Evolutionary conservation across 2,113 vertebrate genomes (phyloP).

Genomic region (Thymallus thymallus): DNA sequence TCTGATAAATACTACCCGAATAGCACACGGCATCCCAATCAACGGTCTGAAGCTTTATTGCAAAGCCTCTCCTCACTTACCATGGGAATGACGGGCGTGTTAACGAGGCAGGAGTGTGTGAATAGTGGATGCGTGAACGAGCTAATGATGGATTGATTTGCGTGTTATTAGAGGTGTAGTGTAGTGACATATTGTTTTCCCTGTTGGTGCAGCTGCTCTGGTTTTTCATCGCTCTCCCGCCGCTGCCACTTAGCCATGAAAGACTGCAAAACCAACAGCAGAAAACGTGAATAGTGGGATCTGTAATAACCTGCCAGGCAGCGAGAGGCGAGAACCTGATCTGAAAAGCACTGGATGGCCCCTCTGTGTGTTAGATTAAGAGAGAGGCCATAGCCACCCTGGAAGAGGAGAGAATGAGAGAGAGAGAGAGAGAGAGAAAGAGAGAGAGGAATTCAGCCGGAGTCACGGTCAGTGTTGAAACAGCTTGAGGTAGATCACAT

Average conservation of each 20-base stretch:
- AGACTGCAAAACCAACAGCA: conserved; percentile 32
- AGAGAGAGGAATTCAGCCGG: conserved; percentile 37
- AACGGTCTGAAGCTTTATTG: not conserved
- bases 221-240: conserved; percentile 37
- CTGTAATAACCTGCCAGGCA: conserved; percentile 49
- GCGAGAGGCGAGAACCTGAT: conserved; percentile 47
- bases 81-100: not conserved
- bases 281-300: conserved; percentile 36
- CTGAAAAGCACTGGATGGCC: conserved; percentile 33
- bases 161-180: conserved; percentile 16
- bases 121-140: conserved; percentile 2
- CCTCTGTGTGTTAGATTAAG: conserved; percentile 40
- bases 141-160: conserved; percentile 18
- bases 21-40: conserved; percentile 1
- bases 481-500: conserved; percentile 41
- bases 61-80: conserved; percentile 7
- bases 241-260: conserved; percentile 25
- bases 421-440: not conserved
- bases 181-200: conserved; percentile 11
- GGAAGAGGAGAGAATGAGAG: conserved; percentile 16
- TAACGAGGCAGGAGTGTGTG: not conserved
- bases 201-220: conserved; percentile 31
- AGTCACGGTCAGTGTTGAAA: conserved; percentile 52
- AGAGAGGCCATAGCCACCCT: conserved; percentile 36
- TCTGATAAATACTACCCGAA: not conserved